These are phyloP conservation scores for Hippocampus comes DNA, from an alignment of 2,113 vertebrate species.

Conservation along the genomic window DNA sequence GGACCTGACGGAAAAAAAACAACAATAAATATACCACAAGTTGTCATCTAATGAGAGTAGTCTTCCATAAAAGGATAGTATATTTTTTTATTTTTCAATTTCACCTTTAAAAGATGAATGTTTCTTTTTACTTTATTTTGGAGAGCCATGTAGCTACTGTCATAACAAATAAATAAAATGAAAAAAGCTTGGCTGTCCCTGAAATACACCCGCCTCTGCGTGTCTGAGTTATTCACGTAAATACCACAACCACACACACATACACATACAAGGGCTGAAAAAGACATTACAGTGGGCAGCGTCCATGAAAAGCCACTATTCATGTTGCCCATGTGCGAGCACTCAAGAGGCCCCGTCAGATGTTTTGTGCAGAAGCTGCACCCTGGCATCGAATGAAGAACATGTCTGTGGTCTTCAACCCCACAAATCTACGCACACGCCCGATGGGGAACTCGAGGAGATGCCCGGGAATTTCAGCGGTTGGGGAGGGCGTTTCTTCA, in stretches of 20 bases:
- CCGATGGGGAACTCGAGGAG: slow-evolving; percentile 32
- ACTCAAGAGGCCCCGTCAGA: slow-evolving; percentile 62
- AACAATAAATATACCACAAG: neutral
- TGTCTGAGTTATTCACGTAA: slow-evolving; percentile 56
- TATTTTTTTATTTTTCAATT: too few relatives aligned
- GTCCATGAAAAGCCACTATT: slow-evolving; percentile 66
- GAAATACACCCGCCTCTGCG: slow-evolving; percentile 47
- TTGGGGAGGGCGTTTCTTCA: slow-evolving; percentile 19
- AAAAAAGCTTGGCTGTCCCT: slow-evolving; percentile 26
- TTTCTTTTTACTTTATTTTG: too few relatives aligned
- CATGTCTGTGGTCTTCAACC: slow-evolving; percentile 52
- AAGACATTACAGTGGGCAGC: slow-evolving; percentile 51
- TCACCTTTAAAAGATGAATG: too few relatives aligned
- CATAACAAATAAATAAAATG: slow-evolving; percentile 45
- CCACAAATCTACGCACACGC: slow-evolving; percentile 29
- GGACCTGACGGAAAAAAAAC: too few relatives aligned
- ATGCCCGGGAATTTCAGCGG: slow-evolving; percentile 32
- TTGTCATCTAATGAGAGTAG: neutral
- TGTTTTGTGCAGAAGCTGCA: slow-evolving; percentile 65
- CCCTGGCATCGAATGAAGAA: slow-evolving; percentile 55
- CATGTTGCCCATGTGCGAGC: slow-evolving; percentile 65
- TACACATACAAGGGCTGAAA: slow-evolving; percentile 21
- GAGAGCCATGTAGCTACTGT: slow-evolving; percentile 15
- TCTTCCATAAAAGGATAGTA: too few relatives aligned
- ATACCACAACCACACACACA: slow-evolving; percentile 32